A percentile compares a stretch with the other conserved stretches of the same genome.
These are phyloP conservation scores for Charaxes varanes DNA, from an alignment of 1,140 invertebrate genomes.

Conservation along the genomic window DNA sequence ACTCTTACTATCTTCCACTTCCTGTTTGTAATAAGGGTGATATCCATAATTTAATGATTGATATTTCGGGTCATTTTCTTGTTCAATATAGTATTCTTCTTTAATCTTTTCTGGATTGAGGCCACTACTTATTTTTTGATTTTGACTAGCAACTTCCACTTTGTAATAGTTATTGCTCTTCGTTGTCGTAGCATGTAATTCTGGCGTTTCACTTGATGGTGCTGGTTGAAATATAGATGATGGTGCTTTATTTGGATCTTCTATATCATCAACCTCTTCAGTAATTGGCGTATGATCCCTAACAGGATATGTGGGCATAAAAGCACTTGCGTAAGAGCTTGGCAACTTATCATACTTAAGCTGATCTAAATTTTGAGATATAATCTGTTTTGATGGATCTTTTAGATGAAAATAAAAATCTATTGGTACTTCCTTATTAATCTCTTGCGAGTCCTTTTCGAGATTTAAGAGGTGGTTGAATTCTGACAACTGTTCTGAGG, in stretches of 20 bases:
- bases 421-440: conserved; percentile 30
- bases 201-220: conserved; percentile 21
- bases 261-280: conserved; percentile 61
- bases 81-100: conserved; percentile 16
- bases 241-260: conserved; percentile 35
- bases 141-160: conserved; percentile 55
- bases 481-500: conserved; percentile 41
- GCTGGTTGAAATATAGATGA: conserved; percentile 16
- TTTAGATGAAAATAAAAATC: conserved; percentile 54
- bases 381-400: conserved; percentile 24
- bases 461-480: conserved; percentile 38
- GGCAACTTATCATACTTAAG: conserved; percentile 29
- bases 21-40: conserved; percentile 22
- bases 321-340: conserved; percentile 28
- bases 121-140: conserved; percentile 36
- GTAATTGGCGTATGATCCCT: conserved; percentile 64
- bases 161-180: conserved; percentile 57
- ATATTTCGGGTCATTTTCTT: conserved; percentile 10
- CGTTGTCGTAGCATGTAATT: conserved; percentile 35
- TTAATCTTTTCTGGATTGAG: conserved; percentile 23
- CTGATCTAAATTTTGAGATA: conserved; percentile 22
- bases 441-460: conserved; percentile 20
- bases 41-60: conserved; percentile 15
- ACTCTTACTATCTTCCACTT: conserved; percentile 24
- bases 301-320: conserved; percentile 15